A percentile compares a stretch with the other conserved stretches of the same genome.
Conservation (phyloP, 1,140 invertebrate genomes). For the Brachionus koreanus region DNA sequence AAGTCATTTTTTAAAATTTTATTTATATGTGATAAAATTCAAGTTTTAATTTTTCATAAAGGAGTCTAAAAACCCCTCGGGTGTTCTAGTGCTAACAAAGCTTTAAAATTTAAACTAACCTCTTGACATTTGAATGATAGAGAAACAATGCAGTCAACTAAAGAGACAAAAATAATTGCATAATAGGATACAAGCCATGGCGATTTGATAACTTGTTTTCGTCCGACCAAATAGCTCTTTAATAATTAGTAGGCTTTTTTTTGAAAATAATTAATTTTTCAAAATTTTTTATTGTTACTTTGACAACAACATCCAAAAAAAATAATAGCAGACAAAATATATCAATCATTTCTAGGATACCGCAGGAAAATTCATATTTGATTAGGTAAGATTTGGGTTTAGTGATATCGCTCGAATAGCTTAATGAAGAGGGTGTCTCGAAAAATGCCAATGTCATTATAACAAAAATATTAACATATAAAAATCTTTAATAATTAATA, state of each 20-base stretch:
- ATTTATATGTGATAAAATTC: too few relatives aligned
- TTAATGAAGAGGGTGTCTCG: slow-evolving; percentile 55
- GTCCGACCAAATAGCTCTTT: slow-evolving; percentile 50
- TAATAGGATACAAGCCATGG: slow-evolving; percentile 51
- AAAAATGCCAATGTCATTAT: slow-evolving; percentile 54
- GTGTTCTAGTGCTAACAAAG: too few relatives aligned
- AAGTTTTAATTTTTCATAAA: too few relatives aligned
- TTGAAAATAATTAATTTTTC: background rate
- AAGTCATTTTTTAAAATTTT: too few relatives aligned
- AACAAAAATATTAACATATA: slow-evolving; percentile 49
- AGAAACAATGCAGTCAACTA: slow-evolving; percentile 52
- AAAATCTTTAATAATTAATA: slow-evolving; percentile 32
- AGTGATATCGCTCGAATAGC: slow-evolving; percentile 52
- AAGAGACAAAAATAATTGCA: slow-evolving; percentile 49
- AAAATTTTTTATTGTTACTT: slow-evolving; percentile 47
- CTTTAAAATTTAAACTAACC: slow-evolving; percentile 45
- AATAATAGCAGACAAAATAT: slow-evolving; percentile 52
- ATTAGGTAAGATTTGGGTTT: slow-evolving; percentile 24
- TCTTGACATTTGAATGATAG: slow-evolving; percentile 50
- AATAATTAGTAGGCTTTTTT: background rate
- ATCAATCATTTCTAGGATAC: slow-evolving; percentile 51
- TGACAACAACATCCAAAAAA: slow-evolving; percentile 49
- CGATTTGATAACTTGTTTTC: slow-evolving; percentile 48
- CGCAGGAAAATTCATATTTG: slow-evolving; percentile 50
- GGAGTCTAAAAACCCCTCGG: too few relatives aligned